A percentile compares a stretch with the other conserved stretches of the same genome.
These are phyloP conservation scores for Perca flavescens DNA, from an alignment of 2,113 vertebrate genomes.

Conservation along the genomic window DNA sequence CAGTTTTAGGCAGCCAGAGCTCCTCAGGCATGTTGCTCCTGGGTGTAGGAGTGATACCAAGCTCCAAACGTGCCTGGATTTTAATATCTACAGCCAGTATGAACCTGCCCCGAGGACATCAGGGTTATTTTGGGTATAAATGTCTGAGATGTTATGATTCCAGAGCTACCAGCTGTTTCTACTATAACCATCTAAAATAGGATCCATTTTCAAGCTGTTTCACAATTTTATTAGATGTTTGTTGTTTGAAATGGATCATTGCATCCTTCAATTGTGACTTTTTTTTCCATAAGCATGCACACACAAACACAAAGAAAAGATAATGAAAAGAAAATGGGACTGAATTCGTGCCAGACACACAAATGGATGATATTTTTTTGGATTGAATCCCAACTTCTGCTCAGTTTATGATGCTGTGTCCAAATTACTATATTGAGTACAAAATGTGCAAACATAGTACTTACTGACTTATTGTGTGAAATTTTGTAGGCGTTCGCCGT, in stretches of 20 bases:
- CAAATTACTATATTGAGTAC: slow-evolving; percentile 26
- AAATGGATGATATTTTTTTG: slow-evolving; percentile 49
- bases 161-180: slow-evolving; percentile 11
- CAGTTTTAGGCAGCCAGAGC: background rate
- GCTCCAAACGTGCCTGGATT: background rate
- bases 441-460: slow-evolving; percentile 28
- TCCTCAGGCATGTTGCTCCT: background rate
- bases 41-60: background rate
- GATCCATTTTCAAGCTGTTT: slow-evolving; percentile 20
- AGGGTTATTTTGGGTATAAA: background rate
- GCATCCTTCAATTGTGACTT: slow-evolving; percentile 15
- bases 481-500: slow-evolving; percentile 6
- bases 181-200: slow-evolving; percentile 30
- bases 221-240: slow-evolving; percentile 3
- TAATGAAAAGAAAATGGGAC: slow-evolving; percentile 22
- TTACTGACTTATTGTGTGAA: slow-evolving; percentile 24
- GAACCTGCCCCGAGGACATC: background rate
- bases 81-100: background rate
- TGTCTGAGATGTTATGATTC: background rate
- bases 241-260: slow-evolving; percentile 38
- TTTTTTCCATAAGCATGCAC: background rate
- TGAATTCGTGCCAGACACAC: slow-evolving; percentile 41
- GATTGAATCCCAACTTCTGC: slow-evolving; percentile 33
- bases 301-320: slow-evolving; percentile 9
- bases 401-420: slow-evolving; percentile 1